Conservation (phyloP, 2,797 vertebrate species). For the Falco columbarius region DNA sequence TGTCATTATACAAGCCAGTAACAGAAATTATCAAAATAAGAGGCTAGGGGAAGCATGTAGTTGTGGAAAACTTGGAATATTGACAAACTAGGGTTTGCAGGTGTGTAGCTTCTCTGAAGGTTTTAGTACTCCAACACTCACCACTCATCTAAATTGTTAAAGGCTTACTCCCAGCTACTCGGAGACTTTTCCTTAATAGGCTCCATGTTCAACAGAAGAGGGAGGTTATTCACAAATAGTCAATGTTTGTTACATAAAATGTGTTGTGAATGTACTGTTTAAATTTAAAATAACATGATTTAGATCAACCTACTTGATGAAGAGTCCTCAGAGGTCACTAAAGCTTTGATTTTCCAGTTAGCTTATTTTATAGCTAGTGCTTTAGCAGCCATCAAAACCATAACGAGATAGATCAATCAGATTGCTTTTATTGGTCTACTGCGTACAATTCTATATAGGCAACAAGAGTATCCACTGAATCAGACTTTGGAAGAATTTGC, state of each 20-base stretch:
- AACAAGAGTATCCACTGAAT: slow-evolving; percentile 66
- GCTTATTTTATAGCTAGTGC: slow-evolving; percentile 76
- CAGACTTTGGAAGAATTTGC: slow-evolving; percentile 63
- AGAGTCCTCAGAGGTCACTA: slow-evolving; percentile 76
- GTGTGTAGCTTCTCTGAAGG: neutral
- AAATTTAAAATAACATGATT: slow-evolving; percentile 76
- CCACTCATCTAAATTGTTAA: neutral
- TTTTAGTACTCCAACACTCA: neutral
- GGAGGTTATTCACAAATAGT: slow-evolving; percentile 51
- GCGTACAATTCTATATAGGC: slow-evolving; percentile 62
- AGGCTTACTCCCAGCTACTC: slow-evolving; percentile 16
- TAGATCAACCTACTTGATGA: slow-evolving; percentile 70
- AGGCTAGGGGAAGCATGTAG: neutral
- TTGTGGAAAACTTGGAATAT: neutral
- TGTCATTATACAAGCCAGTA: neutral
- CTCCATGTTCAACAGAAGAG: neutral
- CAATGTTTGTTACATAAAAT: slow-evolving; percentile 64
- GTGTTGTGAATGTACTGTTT: slow-evolving; percentile 56
- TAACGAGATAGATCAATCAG: slow-evolving; percentile 78
- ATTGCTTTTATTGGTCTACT: slow-evolving; percentile 75
- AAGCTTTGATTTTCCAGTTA: slow-evolving; percentile 81
- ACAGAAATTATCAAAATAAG: neutral
- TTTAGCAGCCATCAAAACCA: slow-evolving; percentile 76
- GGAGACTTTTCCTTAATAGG: slow-evolving; percentile 1
- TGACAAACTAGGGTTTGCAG: neutral